A percentile compares a stretch with the other conserved stretches of the same genome.
Conservation (phyloP, 2,888 invertebrate genomes). For the Ochlodes sylvanus region DNA sequence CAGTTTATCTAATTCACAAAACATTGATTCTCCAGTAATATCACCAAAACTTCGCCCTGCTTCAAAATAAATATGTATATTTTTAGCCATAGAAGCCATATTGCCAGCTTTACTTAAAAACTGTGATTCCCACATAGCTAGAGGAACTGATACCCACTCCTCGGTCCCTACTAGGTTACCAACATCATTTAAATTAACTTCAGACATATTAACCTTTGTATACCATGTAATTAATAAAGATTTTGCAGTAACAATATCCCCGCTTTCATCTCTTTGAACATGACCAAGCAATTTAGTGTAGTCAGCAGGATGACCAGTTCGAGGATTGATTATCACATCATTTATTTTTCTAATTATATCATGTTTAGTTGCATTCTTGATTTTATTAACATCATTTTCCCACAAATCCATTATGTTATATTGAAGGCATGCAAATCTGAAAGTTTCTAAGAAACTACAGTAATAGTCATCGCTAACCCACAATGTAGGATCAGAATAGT, state of each 20-base stretch:
- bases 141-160: constrained; percentile 88
- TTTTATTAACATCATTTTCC: constrained; percentile 83
- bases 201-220: constrained; percentile 88
- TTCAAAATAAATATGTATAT: constrained; percentile 82
- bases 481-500: constrained; percentile 84
- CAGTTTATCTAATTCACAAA: constrained; percentile 89
- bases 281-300: constrained; percentile 87
- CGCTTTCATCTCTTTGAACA: constrained; percentile 81
- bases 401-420: constrained; percentile 89
- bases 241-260: constrained; percentile 86
- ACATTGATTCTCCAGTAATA: constrained; percentile 88
- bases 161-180: constrained; percentile 91
- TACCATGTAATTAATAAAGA: constrained; percentile 87
- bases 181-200: constrained; percentile 86
- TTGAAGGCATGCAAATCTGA: constrained; percentile 86
- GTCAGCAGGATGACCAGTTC: constrained; percentile 87
- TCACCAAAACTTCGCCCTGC: constrained; percentile 91
- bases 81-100: constrained; percentile 58
- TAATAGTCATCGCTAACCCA: constrained; percentile 85
- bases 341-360: constrained; percentile 87
- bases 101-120: constrained; percentile 78
- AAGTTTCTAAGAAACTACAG: constrained; percentile 86
- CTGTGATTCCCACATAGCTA: constrained; percentile 86
- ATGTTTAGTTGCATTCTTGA: constrained; percentile 82
- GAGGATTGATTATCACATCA: constrained; percentile 84